Percentiles rank a stretch among this genome's conserved stretches.
phyloP scores from a whole-genome alignment of 2,888 invertebrate genomes.

The Hyposoter didymator region DNA sequence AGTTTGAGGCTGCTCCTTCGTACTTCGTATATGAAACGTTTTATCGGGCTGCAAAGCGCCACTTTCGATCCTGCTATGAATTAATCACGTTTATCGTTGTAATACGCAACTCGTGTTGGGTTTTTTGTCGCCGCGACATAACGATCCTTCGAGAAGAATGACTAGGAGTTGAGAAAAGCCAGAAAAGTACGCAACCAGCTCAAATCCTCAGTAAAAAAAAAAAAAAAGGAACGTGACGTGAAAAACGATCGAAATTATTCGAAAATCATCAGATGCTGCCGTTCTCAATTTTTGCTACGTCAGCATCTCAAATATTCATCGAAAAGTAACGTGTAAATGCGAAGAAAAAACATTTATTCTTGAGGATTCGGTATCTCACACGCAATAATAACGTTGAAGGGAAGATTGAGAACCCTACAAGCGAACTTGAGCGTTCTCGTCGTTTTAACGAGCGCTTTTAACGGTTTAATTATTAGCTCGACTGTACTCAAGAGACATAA shows the following conservation, averaged over 20 bases:
- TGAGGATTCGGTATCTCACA: neutral
- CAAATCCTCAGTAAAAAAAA: neutral
- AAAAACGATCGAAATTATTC: neutral
- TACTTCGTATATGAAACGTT: constrained; percentile 69
- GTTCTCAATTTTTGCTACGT: neutral
- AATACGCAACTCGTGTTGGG: neutral
- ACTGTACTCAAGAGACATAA: constrained; percentile 74
- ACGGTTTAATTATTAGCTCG: constrained; percentile 82
- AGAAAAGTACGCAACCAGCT: neutral
- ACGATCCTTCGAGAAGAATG: neutral
- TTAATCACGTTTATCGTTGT: constrained; percentile 71
- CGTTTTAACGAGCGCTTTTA: constrained; percentile 79
- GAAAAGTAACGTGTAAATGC: neutral
- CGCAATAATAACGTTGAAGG: constrained; percentile 31
- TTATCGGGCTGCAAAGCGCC: constrained; percentile 74
- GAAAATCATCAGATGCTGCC: too few species aligned
- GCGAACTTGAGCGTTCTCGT: constrained; percentile 61
- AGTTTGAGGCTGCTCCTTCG: constrained; percentile 52
- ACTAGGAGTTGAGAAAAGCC: neutral
- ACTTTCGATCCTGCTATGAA: constrained; percentile 75
- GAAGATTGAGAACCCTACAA: constrained; percentile 39
- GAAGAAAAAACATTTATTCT: constrained; percentile 21
- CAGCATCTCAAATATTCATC: neutral
- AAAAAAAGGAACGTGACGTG: neutral
- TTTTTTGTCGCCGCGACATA: neutral